Conservation (phyloP, 2,888 invertebrate species). For the Leptopilina myrica region DNA sequence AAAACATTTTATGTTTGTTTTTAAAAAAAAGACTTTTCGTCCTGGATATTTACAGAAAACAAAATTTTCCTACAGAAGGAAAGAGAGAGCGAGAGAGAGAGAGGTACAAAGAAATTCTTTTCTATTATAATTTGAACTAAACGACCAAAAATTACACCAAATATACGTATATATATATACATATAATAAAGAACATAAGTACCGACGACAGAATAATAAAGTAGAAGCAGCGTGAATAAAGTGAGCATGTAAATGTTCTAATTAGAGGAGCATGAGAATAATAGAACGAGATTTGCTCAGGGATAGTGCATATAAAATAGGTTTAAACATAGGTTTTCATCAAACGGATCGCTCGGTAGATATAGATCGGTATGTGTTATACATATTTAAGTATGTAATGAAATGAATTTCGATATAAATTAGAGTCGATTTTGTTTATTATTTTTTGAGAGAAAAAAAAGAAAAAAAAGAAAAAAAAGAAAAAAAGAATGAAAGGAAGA, state of each 20-base stretch:
- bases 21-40: too few species aligned
- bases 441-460: too few species aligned
- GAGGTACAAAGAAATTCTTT: too few species aligned
- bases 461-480: too few species aligned
- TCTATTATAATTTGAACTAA: too few species aligned
- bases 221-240: background rate
- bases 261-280: constrained; percentile 17
- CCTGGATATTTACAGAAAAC: too few species aligned
- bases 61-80: too few species aligned
- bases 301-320: constrained; percentile 23
- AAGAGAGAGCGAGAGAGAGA: too few species aligned
- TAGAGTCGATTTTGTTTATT: background rate
- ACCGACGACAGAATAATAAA: background rate
- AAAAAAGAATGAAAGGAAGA: background rate
- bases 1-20: too few species aligned
- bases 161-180: too few species aligned
- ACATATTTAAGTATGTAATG: background rate
- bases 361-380: background rate
- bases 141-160: too few species aligned
- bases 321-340: background rate
- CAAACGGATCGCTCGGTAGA: constrained; percentile 2
- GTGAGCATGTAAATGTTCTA: constrained; percentile 4
- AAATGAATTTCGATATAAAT: constrained; percentile 32
- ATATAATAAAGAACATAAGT: too few species aligned
- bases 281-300: constrained; percentile 18